Conservation (phyloP, 2,797 vertebrate genomes). For the Phoebastria nigripes region DNA sequence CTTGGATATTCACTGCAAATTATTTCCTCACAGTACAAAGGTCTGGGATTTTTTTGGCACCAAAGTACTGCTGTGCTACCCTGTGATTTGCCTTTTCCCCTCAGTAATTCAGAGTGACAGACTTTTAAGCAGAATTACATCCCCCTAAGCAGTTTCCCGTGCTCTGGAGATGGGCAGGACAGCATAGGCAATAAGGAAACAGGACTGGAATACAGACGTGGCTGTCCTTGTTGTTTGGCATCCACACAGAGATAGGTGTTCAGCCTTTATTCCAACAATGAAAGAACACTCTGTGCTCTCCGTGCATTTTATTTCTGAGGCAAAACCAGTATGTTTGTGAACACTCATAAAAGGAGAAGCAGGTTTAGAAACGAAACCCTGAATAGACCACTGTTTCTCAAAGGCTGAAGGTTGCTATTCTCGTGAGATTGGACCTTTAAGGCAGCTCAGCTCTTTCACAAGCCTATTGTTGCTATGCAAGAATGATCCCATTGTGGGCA, state of each 20-base stretch:
- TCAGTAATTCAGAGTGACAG: slow-evolving; percentile 37
- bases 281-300: background rate
- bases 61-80: background rate
- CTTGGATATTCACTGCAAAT: slow-evolving; percentile 31
- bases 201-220: slow-evolving; percentile 35
- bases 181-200: background rate
- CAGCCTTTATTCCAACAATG: background rate
- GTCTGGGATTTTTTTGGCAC: slow-evolving; percentile 24
- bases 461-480: background rate
- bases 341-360: background rate
- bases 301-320: background rate
- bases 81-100: slow-evolving; percentile 18
- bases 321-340: background rate
- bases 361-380: background rate
- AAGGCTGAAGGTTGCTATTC: background rate
- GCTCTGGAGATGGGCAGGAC: slow-evolving; percentile 3
- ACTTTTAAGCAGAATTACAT: slow-evolving; percentile 61
- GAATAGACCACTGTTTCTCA: background rate
- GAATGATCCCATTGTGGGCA: background rate
- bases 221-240: background rate
- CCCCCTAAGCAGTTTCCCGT: background rate
- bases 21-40: background rate
- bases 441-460: slow-evolving; percentile 2
- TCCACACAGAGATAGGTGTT: background rate
- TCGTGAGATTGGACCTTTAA: background rate